Evolutionary conservation across 2,113 vertebrate genomes (phyloP), one percentile per base, ranked within the genome.

Genomic region (Aegypius monachus): DNA sequence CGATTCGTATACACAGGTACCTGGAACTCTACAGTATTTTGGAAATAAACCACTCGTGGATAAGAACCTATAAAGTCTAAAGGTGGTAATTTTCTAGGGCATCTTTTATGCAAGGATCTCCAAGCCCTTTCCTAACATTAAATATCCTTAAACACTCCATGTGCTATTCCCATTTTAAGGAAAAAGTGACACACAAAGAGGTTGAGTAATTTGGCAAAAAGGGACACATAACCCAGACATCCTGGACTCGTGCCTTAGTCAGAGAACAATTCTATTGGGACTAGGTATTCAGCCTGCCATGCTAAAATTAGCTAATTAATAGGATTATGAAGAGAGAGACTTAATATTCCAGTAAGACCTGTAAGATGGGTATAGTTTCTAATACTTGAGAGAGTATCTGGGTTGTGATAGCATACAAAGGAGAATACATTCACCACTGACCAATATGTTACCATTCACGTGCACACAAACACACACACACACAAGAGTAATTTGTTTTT

Each of bases 241-340:
- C 29, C 45, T 71, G 72, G 71, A 53, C 55, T 43, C 22, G 19
- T 36, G 62, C 53, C 36, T 73, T 77, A 38, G 56, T 71, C 85
- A 90, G 34, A 83, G n/a, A 34, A 66, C 45, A 86, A 27, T 80
- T 87, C 70, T 73, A 8, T 5, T 53, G 2, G 48, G 45, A 88
- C 59, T 31, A 77, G 10, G 42, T 79, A 50, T 68, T 85, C 53
- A 62, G 12, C 15, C 45, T 73, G 32, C 25, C 17, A 20, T 88
- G 48, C 45, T 94, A 88, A 94, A 95, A 88, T 82, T 73, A 55
- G 89, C 50, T 77, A 66, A 82, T 82, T 91, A 87, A 83, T n/a
- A 59, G 32, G 58, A 83, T 88, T 92, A 86, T 59, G 29, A 91
- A 95, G 71, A 55, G 47, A 82, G 38, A 74, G 43, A 88, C 16